Base-by-base conservation (phyloP, 2,797 vertebrate genomes). In the Helarctos malayanus region DNA sequence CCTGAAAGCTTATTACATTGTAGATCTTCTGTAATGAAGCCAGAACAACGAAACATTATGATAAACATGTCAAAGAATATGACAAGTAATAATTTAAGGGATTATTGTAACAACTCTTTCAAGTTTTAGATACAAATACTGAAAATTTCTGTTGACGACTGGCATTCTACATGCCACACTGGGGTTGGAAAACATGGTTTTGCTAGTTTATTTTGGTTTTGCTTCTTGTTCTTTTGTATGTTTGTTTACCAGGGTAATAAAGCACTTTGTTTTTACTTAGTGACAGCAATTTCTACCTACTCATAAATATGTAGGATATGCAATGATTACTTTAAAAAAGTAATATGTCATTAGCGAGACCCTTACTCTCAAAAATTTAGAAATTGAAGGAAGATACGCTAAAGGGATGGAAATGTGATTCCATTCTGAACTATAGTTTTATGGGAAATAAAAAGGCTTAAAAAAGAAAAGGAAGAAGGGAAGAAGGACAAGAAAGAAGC, bases 161-260 rank as follows among this genome's bases (percentile, higher is more conserved):
- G 45, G 3, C 13, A 65, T 92, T 82, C 35, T 75, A 61, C 19
- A 68, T 25, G 45, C 6, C 8, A 81, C 3, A 52, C 0, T 3
- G 7, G 16, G 6, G 3, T 3, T 49, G 45, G 41, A n/a, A 93
- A 89, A 54, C 21, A 61, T 16, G 68, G 5, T 71, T 83, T 75
- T 57, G 32, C 56, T 83, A 61, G 76, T 93, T 95, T 87, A 49
- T 41, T 86, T 88, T 84, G 14, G 23, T 76, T 82, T 88, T 69
- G 23, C 35, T 65, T 38, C 23, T 96, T 56, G 32, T 63, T 23
- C n/a, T 19, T 81, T 45, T 52, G 8, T 23, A 91, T 69, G 27
- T 75, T 61, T 86, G n/a, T 23, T 27, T 95, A 47, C 32, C 16
- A 81, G 4, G 25, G 57, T 91, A 49, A 78, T 54, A 41, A 1